These are phyloP conservation scores for Etheostoma perlongum DNA, from an alignment of 2,797 vertebrate species.

Conservation along the genomic window DNA sequence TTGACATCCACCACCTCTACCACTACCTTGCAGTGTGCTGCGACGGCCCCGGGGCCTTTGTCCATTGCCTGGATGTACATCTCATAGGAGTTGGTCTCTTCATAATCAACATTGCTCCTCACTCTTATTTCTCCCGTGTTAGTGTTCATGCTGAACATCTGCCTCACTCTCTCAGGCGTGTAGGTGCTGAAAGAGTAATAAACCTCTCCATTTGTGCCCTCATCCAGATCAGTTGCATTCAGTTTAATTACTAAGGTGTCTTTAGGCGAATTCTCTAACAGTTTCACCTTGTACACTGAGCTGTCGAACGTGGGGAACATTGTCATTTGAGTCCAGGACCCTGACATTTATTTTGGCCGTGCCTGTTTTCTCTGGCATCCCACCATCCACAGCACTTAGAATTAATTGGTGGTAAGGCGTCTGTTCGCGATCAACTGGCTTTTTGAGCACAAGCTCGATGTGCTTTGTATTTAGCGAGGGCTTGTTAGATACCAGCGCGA, in stretches of 20 bases:
- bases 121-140: conserved; percentile 93
- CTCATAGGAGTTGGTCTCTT: conserved; percentile 95
- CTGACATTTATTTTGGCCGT: conserved; percentile 91
- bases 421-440: conserved; percentile 94
- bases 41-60: conserved; percentile 92
- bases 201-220: conserved; percentile 94
- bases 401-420: conserved; percentile 91
- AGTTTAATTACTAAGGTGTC: conserved; percentile 92
- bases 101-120: conserved; percentile 92
- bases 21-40: conserved; percentile 96
- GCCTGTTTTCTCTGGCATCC: conserved; percentile 91
- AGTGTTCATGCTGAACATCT: conserved; percentile 94
- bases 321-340: conserved; percentile 97
- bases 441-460: conserved; percentile 95
- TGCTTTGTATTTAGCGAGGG: conserved; percentile 92
- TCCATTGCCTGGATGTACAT: conserved; percentile 98
- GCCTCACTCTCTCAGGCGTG: conserved; percentile 93
- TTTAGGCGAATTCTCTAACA: conserved; percentile 91
- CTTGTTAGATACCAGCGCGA: conserved; percentile 93
- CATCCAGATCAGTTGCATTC: conserved; percentile 94
- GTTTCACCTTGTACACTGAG: conserved; percentile 92
- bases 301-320: conserved; percentile 93
- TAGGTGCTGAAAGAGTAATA: conserved; percentile 96
- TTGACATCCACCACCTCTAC: conserved; percentile 96
- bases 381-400: conserved; percentile 95